These are phyloP conservation scores for Drosophila borborema DNA, from an alignment of 2,888 invertebrate species.

Conservation along the genomic window DNA sequence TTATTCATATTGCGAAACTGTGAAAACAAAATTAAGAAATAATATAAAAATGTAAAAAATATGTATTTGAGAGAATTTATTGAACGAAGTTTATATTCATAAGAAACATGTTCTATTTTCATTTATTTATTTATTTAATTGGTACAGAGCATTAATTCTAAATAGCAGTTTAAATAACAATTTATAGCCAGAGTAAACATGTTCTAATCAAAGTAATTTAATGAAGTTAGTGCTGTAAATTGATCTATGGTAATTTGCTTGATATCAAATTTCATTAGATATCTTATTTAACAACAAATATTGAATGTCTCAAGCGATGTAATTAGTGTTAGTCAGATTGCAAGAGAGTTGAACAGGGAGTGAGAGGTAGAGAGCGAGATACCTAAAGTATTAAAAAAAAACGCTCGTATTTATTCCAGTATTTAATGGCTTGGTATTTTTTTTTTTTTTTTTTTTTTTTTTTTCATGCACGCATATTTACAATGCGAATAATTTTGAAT, in stretches of 20 bases:
- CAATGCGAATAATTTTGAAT: constrained; percentile 36
- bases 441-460: not conserved
- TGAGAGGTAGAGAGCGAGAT: not conserved
- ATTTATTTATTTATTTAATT: too few species aligned
- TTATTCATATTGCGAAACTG: constrained; percentile 3
- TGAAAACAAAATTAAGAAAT: not conserved
- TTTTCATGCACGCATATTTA: constrained; percentile 9
- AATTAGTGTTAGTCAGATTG: not conserved
- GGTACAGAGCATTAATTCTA: too few species aligned
- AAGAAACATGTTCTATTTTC: not conserved
- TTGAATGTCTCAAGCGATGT: not conserved
- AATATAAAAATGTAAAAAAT: not conserved
- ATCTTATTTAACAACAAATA: too few species aligned
- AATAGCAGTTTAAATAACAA: too few species aligned
- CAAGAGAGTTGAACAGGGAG: not conserved
- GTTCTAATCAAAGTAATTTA: not conserved
- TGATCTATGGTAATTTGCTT: constrained; percentile 2
- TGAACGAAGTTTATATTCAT: not conserved
- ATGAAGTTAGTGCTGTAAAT: not conserved
- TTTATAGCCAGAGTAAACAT: too few species aligned
- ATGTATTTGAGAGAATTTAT: not conserved
- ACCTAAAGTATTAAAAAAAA: too few species aligned
- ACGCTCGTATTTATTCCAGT: not conserved
- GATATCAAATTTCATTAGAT: not conserved
- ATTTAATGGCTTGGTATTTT: constrained; percentile 1